Base-by-base conservation (phyloP, 2,797 vertebrate species). In the Aphelocoma californica region DNA sequence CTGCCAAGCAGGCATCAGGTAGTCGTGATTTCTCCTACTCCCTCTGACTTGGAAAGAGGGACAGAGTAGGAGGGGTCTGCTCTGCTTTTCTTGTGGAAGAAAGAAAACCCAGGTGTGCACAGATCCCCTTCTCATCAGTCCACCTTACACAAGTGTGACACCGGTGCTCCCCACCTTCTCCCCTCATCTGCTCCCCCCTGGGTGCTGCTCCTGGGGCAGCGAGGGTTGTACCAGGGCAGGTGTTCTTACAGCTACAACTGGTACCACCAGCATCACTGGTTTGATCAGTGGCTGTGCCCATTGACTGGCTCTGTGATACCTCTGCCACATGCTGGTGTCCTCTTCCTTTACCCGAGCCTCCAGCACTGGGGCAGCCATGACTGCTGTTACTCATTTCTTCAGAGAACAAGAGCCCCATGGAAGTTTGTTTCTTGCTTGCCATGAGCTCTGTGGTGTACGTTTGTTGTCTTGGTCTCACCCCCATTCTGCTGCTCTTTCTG, bases 11-110 rank as follows among this genome's bases (percentile, higher is more conserved):
- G 84, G 50, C 85, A 65, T 74, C 91, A 95, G 90, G 91, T 92
- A 92, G 94, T 94, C 71, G 58, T 94, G 94, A 96, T 91, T 97
- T 96, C 94, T 96, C 91, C 95, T 93, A 93, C 91, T 95, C 85
- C 1, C 85, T 90, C 86, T 88, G 91, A 58, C 92, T 96, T 74
- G 65, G 92, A 95, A 44, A 0, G 17, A 93, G 56, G 87, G 95
- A 86, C 70, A 45, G 95, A 93, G 91, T 91, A 70, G 94, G 95
- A 93, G 85, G 87, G 84, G 85, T 45, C 61, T 88, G 90, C 87
- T 94, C 65, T 86, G 85, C 61, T 93, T 36, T 66, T 53, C 87
- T 47, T 5, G 17, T 10, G 48, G 32, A 20, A 89, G 40, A 42
- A 56, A 73, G 42, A 88, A 84, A 69, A 10, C 28, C 23, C 84